Evolutionary conservation across 2,797 vertebrate genomes (phyloP), one percentile per base, ranked within the genome.

Genomic region (Lemur catta): DNA sequence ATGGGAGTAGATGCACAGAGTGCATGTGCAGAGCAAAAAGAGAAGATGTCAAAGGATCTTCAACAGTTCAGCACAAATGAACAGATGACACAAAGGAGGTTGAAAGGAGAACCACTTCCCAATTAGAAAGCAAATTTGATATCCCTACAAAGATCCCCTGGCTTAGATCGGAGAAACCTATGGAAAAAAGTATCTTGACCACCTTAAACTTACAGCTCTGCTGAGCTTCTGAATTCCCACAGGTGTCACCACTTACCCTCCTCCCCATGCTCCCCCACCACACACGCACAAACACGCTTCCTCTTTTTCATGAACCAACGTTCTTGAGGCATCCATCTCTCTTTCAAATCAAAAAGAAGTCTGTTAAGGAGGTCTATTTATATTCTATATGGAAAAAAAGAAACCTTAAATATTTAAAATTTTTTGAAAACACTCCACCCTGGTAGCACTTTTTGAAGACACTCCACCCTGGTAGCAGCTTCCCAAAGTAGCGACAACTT

Each of bases 321-420:
- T 67, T 82, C 46, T n/a, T 38, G 2, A 85, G 15, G 20, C 43
- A 24, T 90, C 41, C n/a, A n/a, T n/a, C n/a, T 55, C 17, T 84
- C 12, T 91, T 88, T 71, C 81, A 95, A 74, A 82, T 55, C 48
- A 89, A 84, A 96, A 52, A 80, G 9, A 55, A 85, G 12, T 76
- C 15, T 38, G 65, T 50, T 59, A 93, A 92, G 17, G 28, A 55
- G 7, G 7, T 71, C 30, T 74, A 17, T 50, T 90, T 82, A 84
- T 59, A 10, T 41, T 52, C 43, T 11, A 24, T 9, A 17, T 3
- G 15, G 14, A 17, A 59, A 87, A 88, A 89, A 76, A n/a, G 8
- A 89, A 81, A 67, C 14, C 50, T 15, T 79, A 84, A 69, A 11
- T 38, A 76, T 63, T 89, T 92, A 78, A 84, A 35, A n/a, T 52